phyloP scores from a whole-genome alignment of 2,113 vertebrate species.

The Cairina moschata region DNA sequence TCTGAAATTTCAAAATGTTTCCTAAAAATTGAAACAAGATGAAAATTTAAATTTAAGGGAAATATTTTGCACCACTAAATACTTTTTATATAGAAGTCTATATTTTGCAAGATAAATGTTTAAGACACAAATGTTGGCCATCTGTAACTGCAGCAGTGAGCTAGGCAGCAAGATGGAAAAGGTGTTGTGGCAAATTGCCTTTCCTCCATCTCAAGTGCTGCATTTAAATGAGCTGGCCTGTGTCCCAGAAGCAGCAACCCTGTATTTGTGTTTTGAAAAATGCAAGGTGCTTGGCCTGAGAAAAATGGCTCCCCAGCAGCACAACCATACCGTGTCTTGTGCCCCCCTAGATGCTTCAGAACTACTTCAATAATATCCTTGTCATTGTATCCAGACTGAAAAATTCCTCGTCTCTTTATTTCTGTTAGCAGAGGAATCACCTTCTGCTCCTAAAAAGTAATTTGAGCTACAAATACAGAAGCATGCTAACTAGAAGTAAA shows the following conservation, averaged over 20 bases:
- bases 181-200: slow-evolving; percentile 53
- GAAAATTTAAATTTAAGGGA: slow-evolving; percentile 18
- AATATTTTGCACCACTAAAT: slow-evolving; percentile 46
- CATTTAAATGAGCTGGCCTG: slow-evolving; percentile 29
- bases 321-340: neutral
- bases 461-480: neutral
- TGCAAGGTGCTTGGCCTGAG: neutral
- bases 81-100: neutral
- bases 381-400: neutral
- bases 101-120: slow-evolving; percentile 24
- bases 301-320: neutral
- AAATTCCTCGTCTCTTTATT: neutral
- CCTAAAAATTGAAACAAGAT: neutral
- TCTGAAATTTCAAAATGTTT: slow-evolving; percentile 47
- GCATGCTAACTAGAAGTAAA: neutral
- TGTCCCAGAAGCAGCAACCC: slow-evolving; percentile 26
- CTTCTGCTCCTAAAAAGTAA: neutral
- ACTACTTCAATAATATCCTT: neutral
- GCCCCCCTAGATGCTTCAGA: neutral
- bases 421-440: neutral
- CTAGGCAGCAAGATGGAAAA: slow-evolving; percentile 49
- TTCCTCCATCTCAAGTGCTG: neutral
- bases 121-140: slow-evolving; percentile 47
- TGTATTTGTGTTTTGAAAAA: slow-evolving; percentile 37
- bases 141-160: slow-evolving; percentile 53